Conservation (phyloP, 2,113 vertebrate genomes). For the Emydura subglobosa region DNA sequence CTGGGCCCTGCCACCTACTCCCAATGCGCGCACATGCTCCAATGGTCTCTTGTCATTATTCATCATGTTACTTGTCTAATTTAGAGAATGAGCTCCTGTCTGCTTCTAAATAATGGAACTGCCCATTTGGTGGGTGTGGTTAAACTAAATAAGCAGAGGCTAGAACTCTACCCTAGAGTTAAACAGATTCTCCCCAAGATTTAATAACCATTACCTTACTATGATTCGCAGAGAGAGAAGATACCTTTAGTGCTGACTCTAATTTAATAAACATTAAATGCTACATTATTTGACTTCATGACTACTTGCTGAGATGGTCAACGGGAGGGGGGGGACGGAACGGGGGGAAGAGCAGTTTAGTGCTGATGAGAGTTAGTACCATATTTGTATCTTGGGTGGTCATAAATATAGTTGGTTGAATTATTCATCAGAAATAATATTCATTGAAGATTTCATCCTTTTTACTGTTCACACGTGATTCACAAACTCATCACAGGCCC, state of each 20-base stretch:
- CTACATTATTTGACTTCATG: not conserved
- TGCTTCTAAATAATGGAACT: not conserved
- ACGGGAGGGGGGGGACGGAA: not conserved
- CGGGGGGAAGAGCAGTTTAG: not conserved
- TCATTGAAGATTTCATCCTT: not conserved
- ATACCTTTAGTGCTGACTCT: not conserved
- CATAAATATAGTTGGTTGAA: slow-evolving; percentile 16
- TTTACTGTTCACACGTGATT: not conserved
- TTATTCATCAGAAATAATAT: not conserved
- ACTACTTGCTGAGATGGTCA: slow-evolving; percentile 5
- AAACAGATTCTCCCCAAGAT: accelerated
- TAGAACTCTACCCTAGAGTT: not conserved
- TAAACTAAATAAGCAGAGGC: not conserved
- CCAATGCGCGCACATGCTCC: accelerated
- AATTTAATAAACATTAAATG: slow-evolving; percentile 30
- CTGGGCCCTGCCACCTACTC: not conserved
- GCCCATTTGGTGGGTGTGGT: not conserved
- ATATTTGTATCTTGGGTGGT: not conserved
- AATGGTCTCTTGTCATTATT: not conserved
- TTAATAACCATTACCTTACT: not conserved
- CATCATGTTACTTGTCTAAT: not conserved
- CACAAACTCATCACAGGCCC: not conserved
- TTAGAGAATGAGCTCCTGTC: not conserved
- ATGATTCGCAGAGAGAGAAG: not conserved
- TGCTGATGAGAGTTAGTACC: not conserved